Evolutionary conservation across 2,888 invertebrate genomes (phyloP).

Genomic region (Nectonema munidae): DNA sequence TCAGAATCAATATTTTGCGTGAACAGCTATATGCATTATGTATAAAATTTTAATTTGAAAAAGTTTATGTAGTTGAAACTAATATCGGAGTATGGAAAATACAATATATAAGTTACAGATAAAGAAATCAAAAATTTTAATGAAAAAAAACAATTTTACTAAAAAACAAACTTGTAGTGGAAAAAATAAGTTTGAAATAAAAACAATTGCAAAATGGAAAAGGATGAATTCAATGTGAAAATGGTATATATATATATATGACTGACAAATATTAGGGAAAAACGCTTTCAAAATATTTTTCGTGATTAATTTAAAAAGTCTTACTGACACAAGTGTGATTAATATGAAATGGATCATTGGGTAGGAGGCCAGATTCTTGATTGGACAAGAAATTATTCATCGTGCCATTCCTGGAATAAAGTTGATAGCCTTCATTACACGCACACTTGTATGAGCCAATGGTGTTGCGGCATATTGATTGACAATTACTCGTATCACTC

Average conservation of each 20-base stretch:
- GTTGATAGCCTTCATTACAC: slow-evolving; percentile 60
- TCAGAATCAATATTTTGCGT: no score
- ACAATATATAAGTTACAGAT: no score
- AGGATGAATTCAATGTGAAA: no score
- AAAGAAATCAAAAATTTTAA: no score
- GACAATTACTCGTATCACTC: slow-evolving; percentile 21
- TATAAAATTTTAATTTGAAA: no score
- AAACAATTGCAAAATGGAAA: slow-evolving; percentile 10
- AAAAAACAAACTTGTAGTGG: background rate
- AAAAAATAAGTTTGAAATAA: slow-evolving; percentile 19
- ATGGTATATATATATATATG: no score
- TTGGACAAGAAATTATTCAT: slow-evolving; percentile 46
- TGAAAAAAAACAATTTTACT: background rate
- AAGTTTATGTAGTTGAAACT: no score
- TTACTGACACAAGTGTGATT: slow-evolving; percentile 63
- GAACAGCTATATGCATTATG: no score
- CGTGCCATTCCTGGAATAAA: slow-evolving; percentile 52
- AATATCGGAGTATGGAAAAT: no score
- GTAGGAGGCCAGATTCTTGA: slow-evolving; percentile 49
- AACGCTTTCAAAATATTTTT: slow-evolving; percentile 18
- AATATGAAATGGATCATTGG: slow-evolving; percentile 52
- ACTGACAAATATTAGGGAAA: slow-evolving; percentile 19
- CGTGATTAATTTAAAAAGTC: no score
- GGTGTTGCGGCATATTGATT: slow-evolving; percentile 21
- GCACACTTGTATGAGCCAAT: slow-evolving; percentile 47